phyloP scores from a whole-genome alignment of 2,888 invertebrate genomes.

The Tetragonula carbonaria region DNA sequence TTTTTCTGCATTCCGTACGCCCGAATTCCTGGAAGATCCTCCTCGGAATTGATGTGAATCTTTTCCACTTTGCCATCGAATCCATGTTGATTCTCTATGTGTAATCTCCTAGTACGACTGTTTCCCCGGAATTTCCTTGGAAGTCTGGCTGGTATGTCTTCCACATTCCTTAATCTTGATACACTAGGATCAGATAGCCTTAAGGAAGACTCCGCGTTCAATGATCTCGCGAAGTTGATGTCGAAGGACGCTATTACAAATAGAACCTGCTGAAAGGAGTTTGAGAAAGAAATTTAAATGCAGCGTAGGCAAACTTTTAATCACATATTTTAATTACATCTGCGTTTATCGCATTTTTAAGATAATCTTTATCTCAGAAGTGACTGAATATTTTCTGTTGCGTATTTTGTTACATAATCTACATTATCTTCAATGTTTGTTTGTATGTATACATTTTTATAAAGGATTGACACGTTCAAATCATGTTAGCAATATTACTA shows the following conservation, averaged over 20 bases:
- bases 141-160: background rate
- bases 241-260: slow-evolving; percentile 32
- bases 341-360: background rate
- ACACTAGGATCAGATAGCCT: slow-evolving; percentile 7
- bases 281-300: background rate
- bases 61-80: slow-evolving; percentile 73
- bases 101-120: slow-evolving; percentile 48
- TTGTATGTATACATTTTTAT: background rate
- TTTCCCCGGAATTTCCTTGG: slow-evolving; percentile 34
- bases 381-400: slow-evolving; percentile 24
- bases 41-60: slow-evolving; percentile 63
- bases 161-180: background rate
- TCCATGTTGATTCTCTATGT: slow-evolving; percentile 68
- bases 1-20: slow-evolving; percentile 65
- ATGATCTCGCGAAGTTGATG: background rate
- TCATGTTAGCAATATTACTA: background rate
- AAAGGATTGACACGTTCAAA: background rate
- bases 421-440: background rate
- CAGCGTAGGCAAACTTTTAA: background rate
- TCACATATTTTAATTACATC: background rate
- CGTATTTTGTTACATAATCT: background rate
- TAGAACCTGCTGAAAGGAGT: slow-evolving; percentile 26
- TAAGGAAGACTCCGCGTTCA: background rate
- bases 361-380: slow-evolving; percentile 11
- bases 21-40: slow-evolving; percentile 55